Percentiles rank a stretch among this genome's conserved stretches.
Evolutionary conservation across 2,888 invertebrate species (phyloP).

Genomic region (Acrocera orbiculus): DNA sequence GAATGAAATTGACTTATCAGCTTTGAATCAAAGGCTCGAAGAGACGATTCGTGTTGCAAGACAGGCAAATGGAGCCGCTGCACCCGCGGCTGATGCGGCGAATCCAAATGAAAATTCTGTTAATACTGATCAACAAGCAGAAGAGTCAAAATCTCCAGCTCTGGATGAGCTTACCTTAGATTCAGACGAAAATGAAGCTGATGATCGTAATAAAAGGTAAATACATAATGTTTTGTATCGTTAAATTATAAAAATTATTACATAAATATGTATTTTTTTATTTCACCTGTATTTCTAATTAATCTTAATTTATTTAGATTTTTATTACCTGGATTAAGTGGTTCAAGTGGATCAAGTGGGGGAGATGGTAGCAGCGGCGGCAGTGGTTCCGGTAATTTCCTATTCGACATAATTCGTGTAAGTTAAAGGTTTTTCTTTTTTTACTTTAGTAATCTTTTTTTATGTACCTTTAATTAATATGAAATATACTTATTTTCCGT

Average conservation of each 20-base stretch:
- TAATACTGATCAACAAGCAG: constrained; percentile 29
- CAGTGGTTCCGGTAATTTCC: constrained; percentile 65
- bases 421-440: too few relatives aligned
- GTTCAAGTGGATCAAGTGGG: constrained; percentile 31
- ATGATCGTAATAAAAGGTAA: constrained; percentile 61
- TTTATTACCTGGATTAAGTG: constrained; percentile 44
- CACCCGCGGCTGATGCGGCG: constrained; percentile 10
- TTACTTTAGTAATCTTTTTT: background rate
- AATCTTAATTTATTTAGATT: constrained; percentile 34
- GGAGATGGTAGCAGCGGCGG: constrained; percentile 33
- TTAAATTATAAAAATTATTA: background rate
- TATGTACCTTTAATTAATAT: background rate
- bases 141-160: constrained; percentile 43
- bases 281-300: constrained; percentile 1
- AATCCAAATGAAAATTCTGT: constrained; percentile 3
- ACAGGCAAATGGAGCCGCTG: constrained; percentile 23
- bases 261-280: background rate
- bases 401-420: constrained; percentile 78
- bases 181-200: constrained; percentile 48
- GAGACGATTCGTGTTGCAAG: constrained; percentile 32
- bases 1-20: constrained; percentile 28
- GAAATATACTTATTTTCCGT: background rate
- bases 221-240: too few relatives aligned
- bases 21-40: constrained; percentile 29
- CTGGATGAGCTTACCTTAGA: constrained; percentile 54